Evolutionary conservation across 2,113 vertebrate species (phyloP).

Genomic region (Tupaia tana): DNA sequence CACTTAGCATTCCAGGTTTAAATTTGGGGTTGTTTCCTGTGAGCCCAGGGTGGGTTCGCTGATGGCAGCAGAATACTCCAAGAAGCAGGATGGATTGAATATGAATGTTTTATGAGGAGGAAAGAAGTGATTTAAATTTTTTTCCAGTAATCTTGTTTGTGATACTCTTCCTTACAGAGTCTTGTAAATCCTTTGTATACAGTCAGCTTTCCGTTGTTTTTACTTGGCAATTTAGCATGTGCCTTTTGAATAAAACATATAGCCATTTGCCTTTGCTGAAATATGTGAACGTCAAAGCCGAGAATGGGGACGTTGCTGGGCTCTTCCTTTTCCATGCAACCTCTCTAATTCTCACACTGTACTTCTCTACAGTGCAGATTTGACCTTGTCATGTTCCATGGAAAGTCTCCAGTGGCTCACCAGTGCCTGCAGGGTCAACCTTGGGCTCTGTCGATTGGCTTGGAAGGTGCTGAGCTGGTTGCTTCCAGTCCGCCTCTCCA

Average conservation of each 20-base stretch:
- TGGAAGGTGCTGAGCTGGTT: background rate
- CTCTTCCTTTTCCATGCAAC: background rate
- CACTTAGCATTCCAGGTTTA: slow-evolving; percentile 5
- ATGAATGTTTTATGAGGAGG: slow-evolving; percentile 71
- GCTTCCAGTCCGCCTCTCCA: background rate
- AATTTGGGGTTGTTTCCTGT: background rate
- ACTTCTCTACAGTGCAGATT: background rate
- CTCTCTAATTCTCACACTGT: background rate
- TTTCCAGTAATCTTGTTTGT: slow-evolving; percentile 43
- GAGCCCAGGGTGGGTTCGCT: background rate
- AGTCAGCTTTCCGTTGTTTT: slow-evolving; percentile 69
- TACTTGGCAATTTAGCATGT: slow-evolving; percentile 54
- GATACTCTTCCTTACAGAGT: slow-evolving; percentile 48
- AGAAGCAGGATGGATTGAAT: slow-evolving; percentile 1
- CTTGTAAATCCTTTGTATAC: slow-evolving; percentile 57
- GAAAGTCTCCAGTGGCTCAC: background rate
- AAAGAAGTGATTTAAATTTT: slow-evolving; percentile 62
- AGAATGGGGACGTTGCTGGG: background rate
- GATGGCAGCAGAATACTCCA: background rate
- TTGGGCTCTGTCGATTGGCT: background rate
- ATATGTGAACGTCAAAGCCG: background rate
- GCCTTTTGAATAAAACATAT: slow-evolving; percentile 74
- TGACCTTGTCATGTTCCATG: background rate
- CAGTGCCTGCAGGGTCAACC: fast-evolving
- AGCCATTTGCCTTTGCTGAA: slow-evolving; percentile 45